Conservation (phyloP, 2,888 invertebrate genomes). For the Anaspis maculata region DNA sequence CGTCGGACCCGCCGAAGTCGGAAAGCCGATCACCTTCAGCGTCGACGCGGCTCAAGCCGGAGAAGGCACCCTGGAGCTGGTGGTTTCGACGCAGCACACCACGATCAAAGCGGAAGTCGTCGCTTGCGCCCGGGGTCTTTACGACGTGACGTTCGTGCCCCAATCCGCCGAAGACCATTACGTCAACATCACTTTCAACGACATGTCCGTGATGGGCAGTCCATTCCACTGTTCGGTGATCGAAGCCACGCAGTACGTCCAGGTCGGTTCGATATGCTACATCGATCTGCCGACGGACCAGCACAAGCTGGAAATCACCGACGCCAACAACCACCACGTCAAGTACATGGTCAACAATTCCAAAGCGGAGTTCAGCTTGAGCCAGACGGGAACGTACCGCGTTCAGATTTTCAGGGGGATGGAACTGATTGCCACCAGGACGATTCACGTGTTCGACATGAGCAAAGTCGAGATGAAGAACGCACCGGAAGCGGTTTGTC, state of each 20-base stretch:
- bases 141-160: slow-evolving; percentile 88
- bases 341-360: slow-evolving; percentile 38
- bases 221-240: slow-evolving; percentile 71
- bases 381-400: slow-evolving; percentile 49
- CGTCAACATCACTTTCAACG: slow-evolving; percentile 91
- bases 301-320: slow-evolving; percentile 57
- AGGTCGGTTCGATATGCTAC: slow-evolving; percentile 54
- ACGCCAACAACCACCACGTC: slow-evolving; percentile 51
- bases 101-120: slow-evolving; percentile 79
- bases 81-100: slow-evolving; percentile 82
- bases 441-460: slow-evolving; percentile 69
- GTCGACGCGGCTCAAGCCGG: slow-evolving; percentile 94
- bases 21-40: slow-evolving; percentile 82
- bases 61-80: slow-evolving; percentile 84
- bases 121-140: slow-evolving; percentile 82
- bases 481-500: slow-evolving; percentile 61
- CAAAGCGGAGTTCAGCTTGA: slow-evolving; percentile 45
- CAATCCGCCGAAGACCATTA: slow-evolving; percentile 84
- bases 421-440: slow-evolving; percentile 36
- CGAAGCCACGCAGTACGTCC: slow-evolving; percentile 65
- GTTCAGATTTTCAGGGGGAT: slow-evolving; percentile 26
- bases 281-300: slow-evolving; percentile 51
- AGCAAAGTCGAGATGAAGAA: slow-evolving; percentile 39
- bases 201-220: slow-evolving; percentile 82
- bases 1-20: slow-evolving; percentile 53